Evolutionary conservation across 2,113 vertebrate species (phyloP).

Genomic region (Prunella fulvescens): DNA sequence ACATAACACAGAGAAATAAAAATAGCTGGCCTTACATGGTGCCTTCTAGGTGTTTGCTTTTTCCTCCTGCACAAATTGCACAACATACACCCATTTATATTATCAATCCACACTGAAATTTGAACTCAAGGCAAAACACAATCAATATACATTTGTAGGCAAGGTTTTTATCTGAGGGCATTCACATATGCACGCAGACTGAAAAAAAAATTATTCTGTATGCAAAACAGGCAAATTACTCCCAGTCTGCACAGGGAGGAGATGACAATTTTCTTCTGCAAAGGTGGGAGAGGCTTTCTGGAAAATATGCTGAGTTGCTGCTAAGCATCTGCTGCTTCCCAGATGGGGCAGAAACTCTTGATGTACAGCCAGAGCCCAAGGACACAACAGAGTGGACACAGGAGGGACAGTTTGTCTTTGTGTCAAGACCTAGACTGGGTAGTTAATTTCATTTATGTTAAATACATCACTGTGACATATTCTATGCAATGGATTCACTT

Average conservation of each 20-base stretch:
- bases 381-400: rapidly evolving
- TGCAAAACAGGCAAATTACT: not conserved
- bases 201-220: not conserved
- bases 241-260: not conserved
- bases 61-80: not conserved
- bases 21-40: not conserved
- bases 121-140: not conserved
- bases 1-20: not conserved
- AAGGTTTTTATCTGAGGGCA: not conserved
- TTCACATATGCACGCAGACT: not conserved
- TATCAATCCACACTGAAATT: not conserved
- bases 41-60: not conserved
- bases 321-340: not conserved
- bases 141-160: rapidly evolving
- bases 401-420: not conserved
- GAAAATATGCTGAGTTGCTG: not conserved
- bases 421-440: not conserved
- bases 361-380: not conserved
- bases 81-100: not conserved
- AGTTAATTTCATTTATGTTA: not conserved
- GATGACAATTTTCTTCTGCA: not conserved
- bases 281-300: not conserved
- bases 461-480: not conserved
- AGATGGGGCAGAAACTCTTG: not conserved
- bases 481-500: not conserved